These are phyloP conservation scores for Enteromius anoplus DNA, from an alignment of 2,797 vertebrate species.

Conservation along the genomic window DNA sequence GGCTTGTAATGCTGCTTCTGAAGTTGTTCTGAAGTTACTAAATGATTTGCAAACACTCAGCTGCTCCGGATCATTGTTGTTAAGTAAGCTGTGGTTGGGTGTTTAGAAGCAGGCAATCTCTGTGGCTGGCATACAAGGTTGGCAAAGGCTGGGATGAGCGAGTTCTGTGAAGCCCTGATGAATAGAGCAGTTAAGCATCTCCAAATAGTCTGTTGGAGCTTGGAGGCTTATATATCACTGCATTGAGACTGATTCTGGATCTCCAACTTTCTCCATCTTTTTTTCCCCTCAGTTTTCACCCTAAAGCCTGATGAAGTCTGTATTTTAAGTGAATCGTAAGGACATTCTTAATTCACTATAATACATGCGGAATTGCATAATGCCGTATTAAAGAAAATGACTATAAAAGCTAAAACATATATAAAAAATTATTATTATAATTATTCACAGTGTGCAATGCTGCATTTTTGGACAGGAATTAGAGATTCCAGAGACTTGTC, in stretches of 20 bases:
- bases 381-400: background rate
- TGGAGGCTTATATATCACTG: constrained; percentile 5
- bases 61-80: constrained; percentile 7
- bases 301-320: too few relatives aligned
- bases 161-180: constrained; percentile 27
- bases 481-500: background rate
- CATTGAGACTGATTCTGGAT: background rate
- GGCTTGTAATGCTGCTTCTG: background rate
- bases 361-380: background rate
- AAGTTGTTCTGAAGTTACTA: background rate
- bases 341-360: background rate
- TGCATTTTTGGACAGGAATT: background rate
- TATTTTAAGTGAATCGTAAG: background rate
- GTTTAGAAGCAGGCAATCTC: background rate
- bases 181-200: constrained; percentile 13
- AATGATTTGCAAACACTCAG: constrained; percentile 6
- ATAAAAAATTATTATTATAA: background rate
- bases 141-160: constrained; percentile 17
- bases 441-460: too few relatives aligned
- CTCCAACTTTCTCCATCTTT: background rate
- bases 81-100: constrained; percentile 17
- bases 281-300: background rate
- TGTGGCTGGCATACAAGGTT: constrained; percentile 3
- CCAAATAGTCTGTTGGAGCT: constrained; percentile 32
- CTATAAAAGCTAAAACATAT: background rate